Conservation (phyloP, 2,888 invertebrate genomes). For the Scaptomyza flava region DNA sequence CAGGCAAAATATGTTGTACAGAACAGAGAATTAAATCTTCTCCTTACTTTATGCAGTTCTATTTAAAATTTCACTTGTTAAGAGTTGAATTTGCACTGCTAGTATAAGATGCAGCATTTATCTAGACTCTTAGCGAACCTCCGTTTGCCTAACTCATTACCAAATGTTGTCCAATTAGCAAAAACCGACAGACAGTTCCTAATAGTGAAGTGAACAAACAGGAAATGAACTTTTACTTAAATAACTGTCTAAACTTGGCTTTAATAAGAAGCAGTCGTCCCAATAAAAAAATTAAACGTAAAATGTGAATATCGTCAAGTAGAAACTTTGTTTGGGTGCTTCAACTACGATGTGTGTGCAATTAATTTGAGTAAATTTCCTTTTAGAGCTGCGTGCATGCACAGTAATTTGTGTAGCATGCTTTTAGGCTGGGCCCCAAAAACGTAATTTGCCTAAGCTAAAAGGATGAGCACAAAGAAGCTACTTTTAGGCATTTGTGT, state of each 20-base stretch:
- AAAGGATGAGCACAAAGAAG: conserved; percentile 24
- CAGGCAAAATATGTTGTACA: not conserved
- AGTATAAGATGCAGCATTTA: too few species aligned
- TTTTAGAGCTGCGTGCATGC: conserved; percentile 22
- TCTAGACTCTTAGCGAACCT: too few species aligned
- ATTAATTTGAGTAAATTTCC: conserved; percentile 67
- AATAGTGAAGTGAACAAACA: conserved; percentile 4
- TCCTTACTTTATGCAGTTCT: not conserved
- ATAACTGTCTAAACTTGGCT: conserved; percentile 12
- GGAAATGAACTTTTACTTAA: conserved; percentile 4
- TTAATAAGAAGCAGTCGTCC: not conserved
- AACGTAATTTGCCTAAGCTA: conserved; percentile 39
- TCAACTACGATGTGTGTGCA: conserved; percentile 33
- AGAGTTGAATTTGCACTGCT: too few species aligned
- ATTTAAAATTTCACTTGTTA: too few species aligned
- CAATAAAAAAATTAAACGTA: not conserved
- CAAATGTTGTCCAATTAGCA: too few species aligned
- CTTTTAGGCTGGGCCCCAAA: conserved; percentile 41
- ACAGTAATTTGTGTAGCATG: conserved; percentile 36
- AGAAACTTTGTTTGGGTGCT: too few species aligned
- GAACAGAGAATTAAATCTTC: not conserved
- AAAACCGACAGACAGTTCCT: not conserved
- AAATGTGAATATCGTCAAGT: too few species aligned
- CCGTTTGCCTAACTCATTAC: too few species aligned
- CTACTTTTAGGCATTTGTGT: conserved; percentile 11